These are phyloP conservation scores for Chrysina gloriosa DNA, from an alignment of 2,888 invertebrate genomes.

Conservation along the genomic window DNA sequence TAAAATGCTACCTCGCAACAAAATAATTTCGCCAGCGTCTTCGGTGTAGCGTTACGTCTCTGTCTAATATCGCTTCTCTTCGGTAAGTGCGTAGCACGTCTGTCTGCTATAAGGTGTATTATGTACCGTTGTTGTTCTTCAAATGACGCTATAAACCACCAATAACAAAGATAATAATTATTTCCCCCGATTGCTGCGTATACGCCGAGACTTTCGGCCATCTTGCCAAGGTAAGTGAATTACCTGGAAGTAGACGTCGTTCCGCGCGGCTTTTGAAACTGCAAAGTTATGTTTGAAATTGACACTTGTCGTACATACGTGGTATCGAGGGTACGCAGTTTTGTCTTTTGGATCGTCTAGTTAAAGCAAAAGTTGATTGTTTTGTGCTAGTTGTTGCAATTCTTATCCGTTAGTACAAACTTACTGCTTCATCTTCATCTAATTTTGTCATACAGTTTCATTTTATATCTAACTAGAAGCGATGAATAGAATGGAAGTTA, in stretches of 20 bases:
- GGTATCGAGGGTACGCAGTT: too few relatives aligned
- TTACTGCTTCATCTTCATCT: too few relatives aligned
- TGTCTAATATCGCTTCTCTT: background rate
- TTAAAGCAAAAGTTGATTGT: too few relatives aligned
- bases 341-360: too few relatives aligned
- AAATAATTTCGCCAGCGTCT: background rate
- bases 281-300: background rate
- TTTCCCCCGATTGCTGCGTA: background rate
- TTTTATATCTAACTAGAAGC: too few relatives aligned
- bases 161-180: constrained; percentile 22
- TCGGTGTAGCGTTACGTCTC: background rate
- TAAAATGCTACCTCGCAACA: constrained; percentile 1
- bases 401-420: too few relatives aligned
- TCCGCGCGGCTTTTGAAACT: background rate
- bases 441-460: too few relatives aligned
- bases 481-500: too few relatives aligned
- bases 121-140: constrained; percentile 16
- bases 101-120: background rate
- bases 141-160: constrained; percentile 24
- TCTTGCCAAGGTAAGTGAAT: background rate
- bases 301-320: background rate
- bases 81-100: background rate
- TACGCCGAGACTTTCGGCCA: constrained; percentile 10
- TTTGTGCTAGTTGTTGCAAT: too few relatives aligned
- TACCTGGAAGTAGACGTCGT: background rate